These are phyloP conservation scores for Carlito syrichta DNA, from an alignment of 2,113 vertebrate genomes.

Conservation along the genomic window DNA sequence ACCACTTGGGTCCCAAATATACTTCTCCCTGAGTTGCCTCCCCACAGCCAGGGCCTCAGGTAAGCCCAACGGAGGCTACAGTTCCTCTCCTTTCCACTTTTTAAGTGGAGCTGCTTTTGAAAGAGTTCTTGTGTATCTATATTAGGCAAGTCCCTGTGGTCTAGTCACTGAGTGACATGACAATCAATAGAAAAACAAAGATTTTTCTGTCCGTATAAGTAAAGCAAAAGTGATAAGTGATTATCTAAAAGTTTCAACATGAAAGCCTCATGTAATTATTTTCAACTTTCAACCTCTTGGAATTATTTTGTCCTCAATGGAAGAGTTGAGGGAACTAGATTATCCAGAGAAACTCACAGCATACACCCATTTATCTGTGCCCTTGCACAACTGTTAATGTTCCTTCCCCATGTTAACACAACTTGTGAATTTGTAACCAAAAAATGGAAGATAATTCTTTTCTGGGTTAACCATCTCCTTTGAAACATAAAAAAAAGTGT, in stretches of 20 bases:
- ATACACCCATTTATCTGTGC: background rate
- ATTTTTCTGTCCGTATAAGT: background rate
- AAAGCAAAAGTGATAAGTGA: background rate
- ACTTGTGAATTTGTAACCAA: slow-evolving; percentile 24
- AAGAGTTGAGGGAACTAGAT: background rate
- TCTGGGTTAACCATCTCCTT: background rate
- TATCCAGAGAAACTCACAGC: background rate
- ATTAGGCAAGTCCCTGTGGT: background rate
- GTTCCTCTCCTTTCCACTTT: background rate
- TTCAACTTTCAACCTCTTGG: background rate
- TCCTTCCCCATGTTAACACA: background rate
- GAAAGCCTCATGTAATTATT: background rate
- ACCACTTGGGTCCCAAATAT: background rate
- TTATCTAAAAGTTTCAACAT: background rate
- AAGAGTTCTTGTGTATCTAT: background rate
- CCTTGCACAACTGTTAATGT: background rate
- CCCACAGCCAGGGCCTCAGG: background rate
- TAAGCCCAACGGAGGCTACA: background rate
- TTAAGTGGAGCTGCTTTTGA: background rate
- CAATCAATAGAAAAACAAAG: background rate
- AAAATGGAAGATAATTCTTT: background rate
- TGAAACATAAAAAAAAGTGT: background rate
- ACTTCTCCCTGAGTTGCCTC: background rate
- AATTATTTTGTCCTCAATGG: background rate
- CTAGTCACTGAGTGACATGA: background rate